These are phyloP conservation scores for Picathartes gymnocephalus DNA, from an alignment of 2,113 vertebrate genomes.

Conservation along the genomic window DNA sequence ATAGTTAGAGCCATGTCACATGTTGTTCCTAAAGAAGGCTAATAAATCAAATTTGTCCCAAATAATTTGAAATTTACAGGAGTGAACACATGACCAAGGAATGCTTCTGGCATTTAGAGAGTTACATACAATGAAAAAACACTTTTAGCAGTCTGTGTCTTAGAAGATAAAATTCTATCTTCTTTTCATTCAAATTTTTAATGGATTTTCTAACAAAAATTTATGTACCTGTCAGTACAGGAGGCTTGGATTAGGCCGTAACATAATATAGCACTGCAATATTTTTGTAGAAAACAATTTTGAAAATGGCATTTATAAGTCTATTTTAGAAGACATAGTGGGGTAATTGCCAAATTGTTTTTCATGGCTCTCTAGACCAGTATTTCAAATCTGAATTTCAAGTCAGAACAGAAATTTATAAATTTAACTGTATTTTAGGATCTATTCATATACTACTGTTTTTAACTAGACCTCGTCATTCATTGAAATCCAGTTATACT, in stretches of 20 bases:
- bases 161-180: neutral
- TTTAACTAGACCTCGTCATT: neutral
- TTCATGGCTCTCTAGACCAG: neutral
- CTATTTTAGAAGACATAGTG: neutral
- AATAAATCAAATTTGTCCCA: conserved; percentile 29
- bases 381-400: neutral
- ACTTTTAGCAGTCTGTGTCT: neutral
- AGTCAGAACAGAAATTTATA: neutral
- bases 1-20: neutral
- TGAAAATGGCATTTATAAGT: neutral
- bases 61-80: neutral
- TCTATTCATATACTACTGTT: neutral
- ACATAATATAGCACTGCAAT: neutral
- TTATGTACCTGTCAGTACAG: neutral
- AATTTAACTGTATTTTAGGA: neutral
- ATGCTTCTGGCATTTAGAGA: neutral
- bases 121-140: neutral
- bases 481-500: neutral
- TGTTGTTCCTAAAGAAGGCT: neutral
- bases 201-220: neutral
- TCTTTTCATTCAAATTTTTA: neutral
- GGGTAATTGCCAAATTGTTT: neutral
- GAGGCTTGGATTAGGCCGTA: neutral
- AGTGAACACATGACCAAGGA: neutral
- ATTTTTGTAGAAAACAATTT: neutral